These are phyloP conservation scores for Salmo trutta DNA, from an alignment of 2,797 vertebrate species.

Conservation along the genomic window DNA sequence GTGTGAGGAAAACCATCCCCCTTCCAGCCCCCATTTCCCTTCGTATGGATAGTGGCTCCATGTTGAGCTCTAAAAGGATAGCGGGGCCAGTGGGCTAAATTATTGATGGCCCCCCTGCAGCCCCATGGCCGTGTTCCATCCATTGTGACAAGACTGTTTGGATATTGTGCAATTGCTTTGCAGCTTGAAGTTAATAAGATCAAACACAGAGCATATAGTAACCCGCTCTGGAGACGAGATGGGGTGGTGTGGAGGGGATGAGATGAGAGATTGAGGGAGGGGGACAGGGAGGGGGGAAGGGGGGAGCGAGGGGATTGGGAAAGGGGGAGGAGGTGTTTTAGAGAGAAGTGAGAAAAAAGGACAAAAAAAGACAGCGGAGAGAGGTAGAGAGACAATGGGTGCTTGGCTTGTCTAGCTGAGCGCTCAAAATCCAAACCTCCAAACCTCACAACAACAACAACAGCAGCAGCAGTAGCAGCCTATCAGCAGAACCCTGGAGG, in stretches of 20 bases:
- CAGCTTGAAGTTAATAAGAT: conserved; percentile 68
- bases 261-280: background rate
- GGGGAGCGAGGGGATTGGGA: conserved; percentile 27
- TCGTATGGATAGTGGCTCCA: conserved; percentile 21
- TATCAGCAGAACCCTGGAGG: conserved; percentile 19
- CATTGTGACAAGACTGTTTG: conserved; percentile 62
- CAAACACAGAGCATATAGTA: conserved; percentile 53
- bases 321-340: background rate
- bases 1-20: background rate
- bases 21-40: background rate
- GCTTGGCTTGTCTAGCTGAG: conserved; percentile 52
- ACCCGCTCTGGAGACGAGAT: conserved; percentile 31
- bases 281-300: conserved; percentile 62
- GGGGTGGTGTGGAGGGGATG: background rate
- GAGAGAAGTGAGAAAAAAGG: background rate
- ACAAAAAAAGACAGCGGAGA: background rate
- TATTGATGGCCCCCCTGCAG: conserved; percentile 58
- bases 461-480: conserved; percentile 43
- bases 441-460: conserved; percentile 39
- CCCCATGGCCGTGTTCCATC: conserved; percentile 50
- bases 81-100: conserved; percentile 50
- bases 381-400: conserved; percentile 14
- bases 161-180: conserved; percentile 61
- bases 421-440: conserved; percentile 34
- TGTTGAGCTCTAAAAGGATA: conserved; percentile 32